Evolutionary conservation across 2,888 invertebrate species (phyloP).

Genomic region (Cistogaster globosa): DNA sequence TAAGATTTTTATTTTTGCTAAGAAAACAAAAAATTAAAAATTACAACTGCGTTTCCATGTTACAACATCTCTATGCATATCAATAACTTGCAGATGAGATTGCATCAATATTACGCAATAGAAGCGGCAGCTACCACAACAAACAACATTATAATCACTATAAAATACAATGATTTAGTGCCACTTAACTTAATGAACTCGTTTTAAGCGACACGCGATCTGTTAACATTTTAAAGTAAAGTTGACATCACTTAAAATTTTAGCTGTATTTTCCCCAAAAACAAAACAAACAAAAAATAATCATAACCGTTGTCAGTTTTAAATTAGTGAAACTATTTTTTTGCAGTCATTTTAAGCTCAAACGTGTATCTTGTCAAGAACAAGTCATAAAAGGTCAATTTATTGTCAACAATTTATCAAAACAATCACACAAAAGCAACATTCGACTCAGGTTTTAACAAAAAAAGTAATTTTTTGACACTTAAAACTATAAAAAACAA

Average conservation of each 20-base stretch:
- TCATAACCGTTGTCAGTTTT: too few relatives aligned
- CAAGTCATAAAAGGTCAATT: too few relatives aligned
- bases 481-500: too few relatives aligned
- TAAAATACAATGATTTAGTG: conserved; percentile 14
- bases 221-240: neutral
- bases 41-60: conserved; percentile 8
- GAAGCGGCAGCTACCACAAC: conserved; percentile 9
- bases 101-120: conserved; percentile 14
- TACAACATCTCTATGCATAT: conserved; percentile 56
- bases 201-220: neutral
- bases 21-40: neutral
- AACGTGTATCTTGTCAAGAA: too few relatives aligned
- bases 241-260: neutral
- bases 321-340: too few relatives aligned
- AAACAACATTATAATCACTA: neutral
- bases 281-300: too few relatives aligned
- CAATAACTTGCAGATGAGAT: conserved; percentile 41
- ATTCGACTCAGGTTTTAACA: too few relatives aligned
- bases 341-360: too few relatives aligned
- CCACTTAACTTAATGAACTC: neutral
- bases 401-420: too few relatives aligned
- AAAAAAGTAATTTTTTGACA: too few relatives aligned
- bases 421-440: too few relatives aligned
- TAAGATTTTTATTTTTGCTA: neutral
- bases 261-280: too few relatives aligned